phyloP scores from a whole-genome alignment of 2,797 vertebrate species.

The Pristis pectinata region DNA sequence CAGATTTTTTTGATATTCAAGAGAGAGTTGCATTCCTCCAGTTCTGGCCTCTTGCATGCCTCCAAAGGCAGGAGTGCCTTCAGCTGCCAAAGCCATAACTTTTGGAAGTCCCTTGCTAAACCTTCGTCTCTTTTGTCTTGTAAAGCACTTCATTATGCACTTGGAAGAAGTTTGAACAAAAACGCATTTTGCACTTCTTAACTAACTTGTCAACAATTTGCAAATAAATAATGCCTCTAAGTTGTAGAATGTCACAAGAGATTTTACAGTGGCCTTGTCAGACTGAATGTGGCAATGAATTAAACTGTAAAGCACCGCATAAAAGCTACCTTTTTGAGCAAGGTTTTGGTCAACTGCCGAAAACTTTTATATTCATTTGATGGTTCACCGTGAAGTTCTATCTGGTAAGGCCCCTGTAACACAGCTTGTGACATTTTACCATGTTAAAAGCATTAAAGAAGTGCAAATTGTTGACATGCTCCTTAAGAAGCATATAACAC shows the following conservation, averaged over 20 bases:
- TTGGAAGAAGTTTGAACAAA: too few species aligned
- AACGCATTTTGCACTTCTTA: too few species aligned
- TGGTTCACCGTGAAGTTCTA: not conserved
- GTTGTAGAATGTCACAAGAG: too few species aligned
- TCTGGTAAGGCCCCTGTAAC: not conserved
- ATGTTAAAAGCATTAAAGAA: not conserved
- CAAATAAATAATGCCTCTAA: too few species aligned
- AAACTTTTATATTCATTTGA: not conserved
- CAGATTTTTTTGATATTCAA: too few species aligned
- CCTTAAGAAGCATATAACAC: not conserved
- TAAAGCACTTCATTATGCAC: not conserved
- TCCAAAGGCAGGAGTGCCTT: not conserved
- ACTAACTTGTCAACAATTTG: too few species aligned
- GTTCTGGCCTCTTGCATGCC: not conserved
- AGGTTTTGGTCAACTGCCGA: not conserved
- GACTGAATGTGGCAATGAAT: too few species aligned
- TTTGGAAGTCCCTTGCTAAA: not conserved
- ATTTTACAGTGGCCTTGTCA: too few species aligned
- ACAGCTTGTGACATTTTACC: not conserved
- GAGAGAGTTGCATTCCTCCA: not conserved
- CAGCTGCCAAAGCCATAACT: not conserved
- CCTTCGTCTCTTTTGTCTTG: not conserved
- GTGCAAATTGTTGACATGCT: not conserved
- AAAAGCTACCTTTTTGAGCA: not conserved
- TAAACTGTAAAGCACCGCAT: not conserved